Conservation (phyloP, 2,797 vertebrate genomes). For the Pseudotriccus pelzelni region DNA sequence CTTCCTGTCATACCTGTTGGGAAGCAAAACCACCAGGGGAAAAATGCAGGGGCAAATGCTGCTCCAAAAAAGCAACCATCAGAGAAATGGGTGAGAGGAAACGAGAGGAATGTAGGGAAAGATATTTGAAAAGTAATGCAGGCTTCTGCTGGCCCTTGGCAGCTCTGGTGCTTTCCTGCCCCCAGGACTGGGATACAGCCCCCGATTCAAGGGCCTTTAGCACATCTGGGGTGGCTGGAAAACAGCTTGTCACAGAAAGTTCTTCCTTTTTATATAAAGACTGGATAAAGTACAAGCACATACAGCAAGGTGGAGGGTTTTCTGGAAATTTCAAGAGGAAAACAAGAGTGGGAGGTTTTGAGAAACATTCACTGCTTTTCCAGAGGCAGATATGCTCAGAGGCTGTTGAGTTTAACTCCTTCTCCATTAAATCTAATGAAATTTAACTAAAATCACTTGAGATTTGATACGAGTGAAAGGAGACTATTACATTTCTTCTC, state of each 20-base stretch:
- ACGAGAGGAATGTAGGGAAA: neutral
- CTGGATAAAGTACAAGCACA: neutral
- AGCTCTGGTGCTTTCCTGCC: fast-evolving
- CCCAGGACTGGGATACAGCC: neutral
- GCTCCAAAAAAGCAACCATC: neutral
- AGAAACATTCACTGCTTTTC: neutral
- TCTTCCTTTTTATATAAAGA: neutral
- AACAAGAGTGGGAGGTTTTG: neutral
- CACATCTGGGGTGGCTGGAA: neutral
- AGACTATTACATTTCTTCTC: neutral
- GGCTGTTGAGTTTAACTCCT: neutral
- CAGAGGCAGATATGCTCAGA: neutral
- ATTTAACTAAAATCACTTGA: neutral
- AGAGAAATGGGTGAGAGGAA: neutral
- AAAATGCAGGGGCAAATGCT: neutral
- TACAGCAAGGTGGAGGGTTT: neutral
- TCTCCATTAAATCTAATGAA: neutral
- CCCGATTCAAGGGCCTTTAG: neutral
- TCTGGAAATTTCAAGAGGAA: neutral
- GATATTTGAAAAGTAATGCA: neutral
- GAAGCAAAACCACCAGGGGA: neutral
- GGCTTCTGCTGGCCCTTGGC: neutral
- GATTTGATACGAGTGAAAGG: neutral
- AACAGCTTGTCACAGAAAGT: neutral
- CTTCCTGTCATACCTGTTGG: fast-evolving